phyloP scores from a whole-genome alignment of 2,797 vertebrate genomes.

The Menidia menidia region DNA sequence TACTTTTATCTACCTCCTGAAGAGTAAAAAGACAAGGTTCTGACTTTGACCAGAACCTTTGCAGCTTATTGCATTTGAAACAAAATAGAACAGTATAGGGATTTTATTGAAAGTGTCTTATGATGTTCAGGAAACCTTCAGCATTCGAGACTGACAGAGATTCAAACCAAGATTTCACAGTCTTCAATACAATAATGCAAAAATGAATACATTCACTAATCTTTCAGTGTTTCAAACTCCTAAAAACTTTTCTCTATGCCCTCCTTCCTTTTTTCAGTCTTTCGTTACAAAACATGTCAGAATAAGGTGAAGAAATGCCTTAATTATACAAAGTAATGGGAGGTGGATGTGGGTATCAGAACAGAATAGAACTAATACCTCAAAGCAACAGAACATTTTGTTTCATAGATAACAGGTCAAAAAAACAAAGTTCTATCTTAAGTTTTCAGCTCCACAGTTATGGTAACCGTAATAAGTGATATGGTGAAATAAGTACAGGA shows the following conservation, averaged over 20 bases:
- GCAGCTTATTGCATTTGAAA: background rate
- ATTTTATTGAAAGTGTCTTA: too few relatives aligned
- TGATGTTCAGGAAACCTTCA: slow-evolving; percentile 1
- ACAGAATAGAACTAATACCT: too few relatives aligned
- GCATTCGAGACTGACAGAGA: slow-evolving; percentile 22
- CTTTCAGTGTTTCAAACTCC: slow-evolving; percentile 44
- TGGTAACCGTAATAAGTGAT: too few relatives aligned
- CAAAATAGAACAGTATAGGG: background rate
- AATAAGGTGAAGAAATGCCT: too few relatives aligned
- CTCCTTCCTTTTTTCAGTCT: slow-evolving; percentile 1
- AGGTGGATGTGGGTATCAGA: too few relatives aligned
- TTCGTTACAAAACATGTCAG: background rate
- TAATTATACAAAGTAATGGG: too few relatives aligned
- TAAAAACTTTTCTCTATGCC: slow-evolving; percentile 1
- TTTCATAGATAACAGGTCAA: too few relatives aligned
- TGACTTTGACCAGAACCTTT: slow-evolving; percentile 22
- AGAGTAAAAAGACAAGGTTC: slow-evolving; percentile 29
- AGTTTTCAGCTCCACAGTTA: too few relatives aligned
- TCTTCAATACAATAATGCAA: slow-evolving; percentile 50
- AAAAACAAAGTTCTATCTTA: too few relatives aligned
- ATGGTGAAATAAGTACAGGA: too few relatives aligned
- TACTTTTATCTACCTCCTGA: slow-evolving; percentile 49
- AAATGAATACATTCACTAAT: slow-evolving; percentile 60
- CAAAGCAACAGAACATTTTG: too few relatives aligned
- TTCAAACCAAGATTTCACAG: slow-evolving; percentile 16